Evolutionary conservation across 92 coral and sea anemone species (phyloP), one percentile per base, ranked within the genome.

Genomic region (Palythoa heliodiscus): DNA sequence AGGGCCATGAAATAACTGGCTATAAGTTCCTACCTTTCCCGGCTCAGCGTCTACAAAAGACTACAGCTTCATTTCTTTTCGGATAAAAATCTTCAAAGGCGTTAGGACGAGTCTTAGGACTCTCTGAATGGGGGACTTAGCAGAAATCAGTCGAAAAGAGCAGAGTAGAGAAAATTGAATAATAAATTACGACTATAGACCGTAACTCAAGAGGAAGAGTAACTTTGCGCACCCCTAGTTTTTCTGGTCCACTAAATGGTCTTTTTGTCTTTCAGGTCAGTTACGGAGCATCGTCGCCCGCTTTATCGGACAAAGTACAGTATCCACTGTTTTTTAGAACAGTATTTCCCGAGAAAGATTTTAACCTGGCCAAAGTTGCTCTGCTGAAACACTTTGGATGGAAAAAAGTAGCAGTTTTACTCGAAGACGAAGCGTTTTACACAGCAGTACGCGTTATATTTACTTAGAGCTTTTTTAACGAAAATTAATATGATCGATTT

Each of bases 271-370:
- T 37, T 69, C 82, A 90, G 93, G 82, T 90, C 47, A 70, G 91
- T 73, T 90, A 90, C 55, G 93, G 93, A n/a, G 93, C 93, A 3
- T 38, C 88, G 1, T 76, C 93, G 3, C 82, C 86, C 12, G 71
- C 69, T 61, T 77, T 90, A 60, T 87, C 93, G 3, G 78, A 90
- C 91, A 90, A 83, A 50, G 73, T 23, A 37, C 75, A 63, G 7
- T 90, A 87, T 48, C 93, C 93, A 10, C 83, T 90, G 22, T 90
- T 90, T 87, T 90, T 90, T 70, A 87, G 93, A 77, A 90, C 93
- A 11, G 77, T 87, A 25, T 88, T 90, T n/a, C 91, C 91, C 0
- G 93, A 90, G 48, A 43, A 83, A 3, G 86, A 86, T 5, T 77
- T 84, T 19, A 83, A 87, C 70, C 67, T 9, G 8, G 93, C 75